A percentile compares a stretch with the other conserved stretches of the same genome.
Conservation (phyloP, 1,140 invertebrate species). For the Macrocentrus cingulum region DNA sequence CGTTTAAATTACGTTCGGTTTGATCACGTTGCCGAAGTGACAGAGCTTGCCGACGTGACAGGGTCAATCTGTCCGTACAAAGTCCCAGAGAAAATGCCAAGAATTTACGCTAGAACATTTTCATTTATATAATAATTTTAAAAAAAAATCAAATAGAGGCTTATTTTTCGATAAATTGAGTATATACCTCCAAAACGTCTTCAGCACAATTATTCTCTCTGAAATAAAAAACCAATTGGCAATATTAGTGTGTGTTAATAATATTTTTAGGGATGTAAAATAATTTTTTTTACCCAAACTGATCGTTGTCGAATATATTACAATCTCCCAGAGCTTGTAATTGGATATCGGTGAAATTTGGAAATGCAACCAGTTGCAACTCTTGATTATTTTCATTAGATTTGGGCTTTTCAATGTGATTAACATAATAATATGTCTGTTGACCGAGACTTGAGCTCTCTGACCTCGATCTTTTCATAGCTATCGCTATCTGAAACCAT, state of each 20-base stretch:
- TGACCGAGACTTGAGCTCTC: slow-evolving; percentile 36
- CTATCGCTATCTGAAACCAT: slow-evolving; percentile 31
- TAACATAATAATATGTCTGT: slow-evolving; percentile 8
- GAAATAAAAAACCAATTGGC: slow-evolving; percentile 24
- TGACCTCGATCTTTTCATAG: slow-evolving; percentile 40
- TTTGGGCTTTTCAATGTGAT: slow-evolving; percentile 7
- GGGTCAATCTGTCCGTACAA: slow-evolving; percentile 47
- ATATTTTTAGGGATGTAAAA: neutral
- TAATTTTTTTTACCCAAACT: slow-evolving; percentile 32
- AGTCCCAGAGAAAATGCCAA: slow-evolving; percentile 51
- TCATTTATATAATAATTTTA: neutral
- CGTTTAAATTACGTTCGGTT: slow-evolving; percentile 46
- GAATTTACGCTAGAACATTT: slow-evolving; percentile 43
- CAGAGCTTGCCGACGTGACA: slow-evolving; percentile 40
- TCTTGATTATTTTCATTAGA: slow-evolving; percentile 23
- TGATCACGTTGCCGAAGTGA: slow-evolving; percentile 50
- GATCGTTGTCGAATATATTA: slow-evolving; percentile 35
- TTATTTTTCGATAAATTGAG: too few relatives aligned
- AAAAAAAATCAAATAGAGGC: neutral
- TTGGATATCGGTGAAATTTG: slow-evolving; percentile 41
- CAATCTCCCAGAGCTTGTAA: slow-evolving; percentile 42
- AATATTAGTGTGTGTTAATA: slow-evolving; percentile 7
- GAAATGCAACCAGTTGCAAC: slow-evolving; percentile 38
- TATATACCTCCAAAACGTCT: slow-evolving; percentile 44
- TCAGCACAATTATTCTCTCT: slow-evolving; percentile 40